Percentiles rank a stretch among this genome's conserved stretches.
Evolutionary conservation across 2,797 vertebrate species (phyloP).

Genomic region (Leptodactylus fallax): DNA sequence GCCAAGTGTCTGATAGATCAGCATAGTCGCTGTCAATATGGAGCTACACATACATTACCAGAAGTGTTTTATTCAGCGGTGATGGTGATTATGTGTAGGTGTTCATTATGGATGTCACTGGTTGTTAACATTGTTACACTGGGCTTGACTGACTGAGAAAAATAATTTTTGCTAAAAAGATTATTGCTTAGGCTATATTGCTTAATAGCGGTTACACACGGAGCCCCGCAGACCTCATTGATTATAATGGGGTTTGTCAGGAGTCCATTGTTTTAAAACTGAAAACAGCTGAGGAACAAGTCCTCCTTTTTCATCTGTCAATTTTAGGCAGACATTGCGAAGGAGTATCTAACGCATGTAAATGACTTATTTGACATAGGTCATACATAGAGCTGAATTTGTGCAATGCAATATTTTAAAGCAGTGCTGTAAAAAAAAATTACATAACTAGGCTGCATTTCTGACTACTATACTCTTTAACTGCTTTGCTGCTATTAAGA

Average conservation of each 20-base stretch:
- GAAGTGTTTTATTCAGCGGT: conserved; percentile 25
- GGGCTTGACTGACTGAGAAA: background rate
- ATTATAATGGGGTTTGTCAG: no score
- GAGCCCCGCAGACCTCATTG: no score
- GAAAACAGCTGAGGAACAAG: no score
- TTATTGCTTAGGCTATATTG: no score
- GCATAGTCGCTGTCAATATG: conserved; percentile 16
- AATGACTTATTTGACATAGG: no score
- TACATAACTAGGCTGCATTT: background rate
- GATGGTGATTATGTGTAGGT: conserved; percentile 12
- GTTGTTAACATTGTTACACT: background rate
- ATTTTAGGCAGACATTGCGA: no score
- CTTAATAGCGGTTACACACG: no score
- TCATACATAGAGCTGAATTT: no score
- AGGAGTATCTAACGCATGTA: no score
- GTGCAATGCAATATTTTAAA: background rate
- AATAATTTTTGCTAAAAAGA: background rate
- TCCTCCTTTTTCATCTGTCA: no score
- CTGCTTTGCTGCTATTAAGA: background rate
- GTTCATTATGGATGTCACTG: background rate
- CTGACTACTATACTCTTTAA: background rate
- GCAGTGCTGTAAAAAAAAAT: background rate
- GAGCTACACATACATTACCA: conserved; percentile 7
- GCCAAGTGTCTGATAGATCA: conserved; percentile 25
- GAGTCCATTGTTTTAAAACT: no score